These are phyloP conservation scores for Crocidura indochinensis DNA, from an alignment of 2,797 vertebrate genomes.

Conservation along the genomic window DNA sequence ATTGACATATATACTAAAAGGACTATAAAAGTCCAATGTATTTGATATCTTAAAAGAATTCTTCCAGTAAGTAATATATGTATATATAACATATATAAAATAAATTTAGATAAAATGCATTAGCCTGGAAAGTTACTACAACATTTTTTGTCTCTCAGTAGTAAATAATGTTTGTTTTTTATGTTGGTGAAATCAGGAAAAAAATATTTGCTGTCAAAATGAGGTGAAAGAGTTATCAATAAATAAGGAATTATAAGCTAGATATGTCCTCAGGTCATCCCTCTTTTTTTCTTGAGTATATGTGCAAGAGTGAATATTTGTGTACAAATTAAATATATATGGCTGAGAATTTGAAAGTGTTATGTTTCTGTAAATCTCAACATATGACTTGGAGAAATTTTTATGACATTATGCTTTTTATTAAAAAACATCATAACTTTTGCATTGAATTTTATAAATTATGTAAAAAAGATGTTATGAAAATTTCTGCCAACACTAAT, in stretches of 20 bases:
- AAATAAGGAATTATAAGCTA: conserved; percentile 44
- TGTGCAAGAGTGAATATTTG: background rate
- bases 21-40: background rate
- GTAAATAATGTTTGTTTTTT: background rate
- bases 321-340: background rate
- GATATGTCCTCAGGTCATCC: background rate
- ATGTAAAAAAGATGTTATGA: background rate
- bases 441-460: background rate
- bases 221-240: background rate
- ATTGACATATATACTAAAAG: background rate
- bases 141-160: background rate
- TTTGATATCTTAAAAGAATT: background rate
- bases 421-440: conserved; percentile 3
- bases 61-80: background rate
- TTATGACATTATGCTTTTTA: conserved; percentile 19
- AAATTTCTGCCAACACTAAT: background rate
- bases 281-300: too few relatives aligned
- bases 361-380: conserved; percentile 36
- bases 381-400: conserved; percentile 25
- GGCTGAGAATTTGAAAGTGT: background rate
- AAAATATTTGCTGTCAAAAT: background rate
- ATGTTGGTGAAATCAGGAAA: background rate
- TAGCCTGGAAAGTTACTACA: background rate
- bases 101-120: background rate
- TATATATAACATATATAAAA: background rate